Evolutionary conservation across 2,113 vertebrate genomes (phyloP).

Genomic region (Oryzias melastigma): DNA sequence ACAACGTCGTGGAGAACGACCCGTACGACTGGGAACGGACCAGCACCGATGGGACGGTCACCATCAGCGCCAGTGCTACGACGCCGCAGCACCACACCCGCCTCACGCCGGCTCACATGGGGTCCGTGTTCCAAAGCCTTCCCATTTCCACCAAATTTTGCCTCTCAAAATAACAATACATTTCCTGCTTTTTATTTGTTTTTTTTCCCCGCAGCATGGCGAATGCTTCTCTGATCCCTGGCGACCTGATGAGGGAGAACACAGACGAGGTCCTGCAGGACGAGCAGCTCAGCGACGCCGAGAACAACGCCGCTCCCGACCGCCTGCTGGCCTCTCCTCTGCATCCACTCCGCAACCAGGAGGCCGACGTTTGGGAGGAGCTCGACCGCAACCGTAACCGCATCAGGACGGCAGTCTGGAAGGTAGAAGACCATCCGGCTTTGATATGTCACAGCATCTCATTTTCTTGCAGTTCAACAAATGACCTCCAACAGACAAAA

Average conservation of each 20-base stretch:
- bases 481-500: too few relatives aligned
- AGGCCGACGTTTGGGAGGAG: slow-evolving; percentile 96
- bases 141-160: neutral
- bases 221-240: slow-evolving; percentile 95
- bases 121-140: slow-evolving; percentile 70
- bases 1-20: slow-evolving; percentile 93
- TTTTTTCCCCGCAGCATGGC: slow-evolving; percentile 84
- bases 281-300: slow-evolving; percentile 95
- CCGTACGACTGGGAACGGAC: slow-evolving; percentile 97
- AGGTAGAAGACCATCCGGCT: slow-evolving; percentile 70
- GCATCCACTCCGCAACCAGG: slow-evolving; percentile 83
- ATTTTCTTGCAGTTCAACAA: too few relatives aligned
- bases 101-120: slow-evolving; percentile 92
- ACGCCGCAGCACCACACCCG: slow-evolving; percentile 95
- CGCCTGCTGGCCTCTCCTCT: slow-evolving; percentile 80
- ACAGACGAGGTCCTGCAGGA: slow-evolving; percentile 97
- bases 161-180: neutral
- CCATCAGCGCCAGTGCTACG: slow-evolving; percentile 85
- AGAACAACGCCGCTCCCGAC: slow-evolving; percentile 89
- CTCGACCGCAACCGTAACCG: slow-evolving; percentile 94
- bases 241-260: slow-evolving; percentile 92
- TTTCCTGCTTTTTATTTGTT: neutral
- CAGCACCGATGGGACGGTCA: slow-evolving; percentile 85
- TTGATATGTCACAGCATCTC: too few relatives aligned
- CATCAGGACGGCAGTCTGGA: slow-evolving; percentile 83